Evolutionary conservation across 2,888 invertebrate species (phyloP).

Genomic region (Erebia epiphron): DNA sequence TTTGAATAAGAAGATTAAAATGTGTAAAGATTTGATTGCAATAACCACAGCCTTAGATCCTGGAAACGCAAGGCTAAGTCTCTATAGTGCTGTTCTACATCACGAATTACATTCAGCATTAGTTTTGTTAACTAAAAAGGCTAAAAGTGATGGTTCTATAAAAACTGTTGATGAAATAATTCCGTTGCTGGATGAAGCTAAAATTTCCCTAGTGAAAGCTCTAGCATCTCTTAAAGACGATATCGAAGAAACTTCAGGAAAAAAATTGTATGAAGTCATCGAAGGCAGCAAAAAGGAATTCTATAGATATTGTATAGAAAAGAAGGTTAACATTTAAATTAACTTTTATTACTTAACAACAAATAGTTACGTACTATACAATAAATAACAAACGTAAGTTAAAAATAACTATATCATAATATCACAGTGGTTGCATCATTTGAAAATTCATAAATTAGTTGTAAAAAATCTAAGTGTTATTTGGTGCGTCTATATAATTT

Average conservation of each 20-base stretch:
- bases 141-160: slow-evolving; percentile 55
- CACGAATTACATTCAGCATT: slow-evolving; percentile 87
- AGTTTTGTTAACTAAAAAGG: slow-evolving; percentile 73
- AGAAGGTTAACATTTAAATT: slow-evolving; percentile 34
- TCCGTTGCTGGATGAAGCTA: slow-evolving; percentile 70
- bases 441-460: slow-evolving; percentile 23
- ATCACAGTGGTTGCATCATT: slow-evolving; percentile 48
- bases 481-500: slow-evolving; percentile 10
- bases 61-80: slow-evolving; percentile 86
- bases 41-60: slow-evolving; percentile 87
- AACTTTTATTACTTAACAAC: slow-evolving; percentile 35
- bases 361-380: slow-evolving; percentile 18
- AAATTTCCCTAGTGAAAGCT: slow-evolving; percentile 68
- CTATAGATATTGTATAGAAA: slow-evolving; percentile 34
- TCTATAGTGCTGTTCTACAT: slow-evolving; percentile 90
- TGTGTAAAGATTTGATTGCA: slow-evolving; percentile 85
- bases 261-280: slow-evolving; percentile 76
- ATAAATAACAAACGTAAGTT: not conserved
- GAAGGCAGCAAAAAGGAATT: slow-evolving; percentile 62
- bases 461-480: not conserved
- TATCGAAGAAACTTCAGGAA: slow-evolving; percentile 78
- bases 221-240: slow-evolving; percentile 77
- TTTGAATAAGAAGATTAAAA: slow-evolving; percentile 85
- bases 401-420: slow-evolving; percentile 35
- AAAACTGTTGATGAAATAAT: slow-evolving; percentile 65